A percentile compares a stretch with the other conserved stretches of the same genome.
Conservation (phyloP, 2,113 vertebrate species). For the Craseonycteris thonglongyai region DNA sequence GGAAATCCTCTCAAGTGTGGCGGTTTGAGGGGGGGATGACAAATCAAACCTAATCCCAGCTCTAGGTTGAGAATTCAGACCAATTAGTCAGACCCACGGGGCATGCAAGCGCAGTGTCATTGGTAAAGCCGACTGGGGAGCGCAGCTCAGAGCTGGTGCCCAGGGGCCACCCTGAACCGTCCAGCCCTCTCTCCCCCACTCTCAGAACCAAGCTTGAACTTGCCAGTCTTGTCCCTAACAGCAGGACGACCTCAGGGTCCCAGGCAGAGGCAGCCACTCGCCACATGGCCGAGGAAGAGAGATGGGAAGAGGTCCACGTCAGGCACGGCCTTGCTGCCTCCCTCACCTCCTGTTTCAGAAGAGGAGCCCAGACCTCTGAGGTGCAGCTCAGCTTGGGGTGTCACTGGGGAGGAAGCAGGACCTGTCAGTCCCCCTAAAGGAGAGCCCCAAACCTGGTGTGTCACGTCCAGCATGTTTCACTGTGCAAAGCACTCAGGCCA, state of each 20-base stretch:
- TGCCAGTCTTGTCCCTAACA: not conserved
- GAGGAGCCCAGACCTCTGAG: not conserved
- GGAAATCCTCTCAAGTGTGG: not conserved
- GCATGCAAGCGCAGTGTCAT: not conserved
- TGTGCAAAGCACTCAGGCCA: not conserved
- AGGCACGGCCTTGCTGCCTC: not conserved
- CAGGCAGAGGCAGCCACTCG: not conserved
- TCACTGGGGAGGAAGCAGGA: not conserved
- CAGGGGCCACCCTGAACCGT: not conserved
- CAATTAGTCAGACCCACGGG: not conserved
- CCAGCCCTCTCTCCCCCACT: not conserved
- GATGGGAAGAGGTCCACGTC: rapidly evolving
- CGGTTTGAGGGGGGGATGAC: not conserved
- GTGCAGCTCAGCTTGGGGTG: not conserved
- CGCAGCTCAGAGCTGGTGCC: not conserved
- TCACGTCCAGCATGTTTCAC: not conserved
- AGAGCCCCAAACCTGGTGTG: not conserved
- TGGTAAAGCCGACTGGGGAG: not conserved
- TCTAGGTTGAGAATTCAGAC: not conserved
- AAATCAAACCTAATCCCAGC: not conserved
- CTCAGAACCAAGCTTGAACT: not conserved
- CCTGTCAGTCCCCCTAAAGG: not conserved
- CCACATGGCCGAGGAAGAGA: not conserved
- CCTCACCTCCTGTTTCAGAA: not conserved
- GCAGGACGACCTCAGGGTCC: not conserved